A percentile compares a stretch with the other conserved stretches of the same genome.
phyloP scores from a whole-genome alignment of 2,888 invertebrate genomes.

The Drosophila recens region DNA sequence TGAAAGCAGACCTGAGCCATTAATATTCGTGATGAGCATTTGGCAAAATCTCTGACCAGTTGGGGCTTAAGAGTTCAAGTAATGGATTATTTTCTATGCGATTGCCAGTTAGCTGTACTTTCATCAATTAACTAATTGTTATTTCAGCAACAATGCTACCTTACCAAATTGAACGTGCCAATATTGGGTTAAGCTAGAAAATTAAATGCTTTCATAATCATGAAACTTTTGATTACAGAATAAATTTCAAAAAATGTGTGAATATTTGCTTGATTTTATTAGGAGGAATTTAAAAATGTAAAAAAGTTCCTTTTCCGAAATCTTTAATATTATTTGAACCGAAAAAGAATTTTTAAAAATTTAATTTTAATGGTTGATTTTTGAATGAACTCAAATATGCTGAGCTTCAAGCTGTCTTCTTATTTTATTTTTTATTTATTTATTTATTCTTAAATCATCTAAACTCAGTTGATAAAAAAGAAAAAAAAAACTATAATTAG shows the following conservation, averaged over 20 bases:
- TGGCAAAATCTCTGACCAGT: constrained; percentile 27
- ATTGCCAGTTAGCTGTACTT: constrained; percentile 1
- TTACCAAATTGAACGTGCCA: not conserved
- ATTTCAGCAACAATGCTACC: not conserved
- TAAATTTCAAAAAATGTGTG: not conserved
- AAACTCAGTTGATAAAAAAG: too few relatives aligned
- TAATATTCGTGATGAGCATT: constrained; percentile 46
- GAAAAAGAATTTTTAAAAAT: too few relatives aligned
- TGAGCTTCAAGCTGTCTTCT: too few relatives aligned
- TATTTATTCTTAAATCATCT: too few relatives aligned
- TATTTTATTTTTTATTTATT: too few relatives aligned
- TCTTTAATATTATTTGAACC: too few relatives aligned
- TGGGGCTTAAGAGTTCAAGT: constrained; percentile 20
- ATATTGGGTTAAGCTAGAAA: not conserved
- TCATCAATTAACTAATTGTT: constrained; percentile 25
- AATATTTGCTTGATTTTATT: too few relatives aligned
- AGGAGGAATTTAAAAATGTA: too few relatives aligned
- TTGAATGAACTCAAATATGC: too few relatives aligned
- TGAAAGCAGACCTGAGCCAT: constrained; percentile 40
- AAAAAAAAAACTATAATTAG: too few relatives aligned
- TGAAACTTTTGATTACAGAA: not conserved
- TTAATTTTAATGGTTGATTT: too few relatives aligned
- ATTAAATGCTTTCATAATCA: not conserved
- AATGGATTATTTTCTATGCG: constrained; percentile 8
- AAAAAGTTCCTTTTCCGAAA: too few relatives aligned